Evolutionary conservation across 2,113 vertebrate genomes (phyloP).

Genomic region (Telmatochromis sp.): DNA sequence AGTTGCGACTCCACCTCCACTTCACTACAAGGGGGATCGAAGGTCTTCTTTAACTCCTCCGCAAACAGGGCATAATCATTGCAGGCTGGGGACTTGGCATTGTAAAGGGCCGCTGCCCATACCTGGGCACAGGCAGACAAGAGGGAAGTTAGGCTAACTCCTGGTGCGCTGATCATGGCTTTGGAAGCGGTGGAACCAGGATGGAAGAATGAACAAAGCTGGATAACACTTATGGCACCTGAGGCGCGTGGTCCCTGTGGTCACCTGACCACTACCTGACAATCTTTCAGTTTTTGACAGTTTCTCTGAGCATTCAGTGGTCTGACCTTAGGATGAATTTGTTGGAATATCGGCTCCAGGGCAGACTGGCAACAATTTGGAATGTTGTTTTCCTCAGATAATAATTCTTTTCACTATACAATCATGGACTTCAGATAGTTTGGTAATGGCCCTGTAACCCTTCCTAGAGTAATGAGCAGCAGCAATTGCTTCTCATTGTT

Average conservation of each 20-base stretch:
- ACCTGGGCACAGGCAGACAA: background rate
- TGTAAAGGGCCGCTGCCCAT: background rate
- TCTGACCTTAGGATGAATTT: background rate
- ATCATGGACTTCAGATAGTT: background rate
- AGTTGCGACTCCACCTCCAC: background rate
- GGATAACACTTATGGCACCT: background rate
- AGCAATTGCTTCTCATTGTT: background rate
- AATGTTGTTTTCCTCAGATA: background rate
- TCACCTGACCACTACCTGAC: background rate
- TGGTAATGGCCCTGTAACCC: background rate
- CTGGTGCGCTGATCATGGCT: background rate
- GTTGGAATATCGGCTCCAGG: fast-evolving
- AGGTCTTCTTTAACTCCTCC: background rate
- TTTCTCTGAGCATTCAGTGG: background rate
- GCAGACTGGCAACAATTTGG: background rate
- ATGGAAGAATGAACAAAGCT: background rate
- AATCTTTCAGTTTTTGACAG: background rate
- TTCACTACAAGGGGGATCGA: background rate
- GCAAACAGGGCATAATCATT: background rate
- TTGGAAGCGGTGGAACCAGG: background rate
- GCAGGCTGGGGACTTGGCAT: background rate
- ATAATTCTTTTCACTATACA: background rate
- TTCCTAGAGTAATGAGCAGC: background rate
- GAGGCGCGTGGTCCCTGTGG: fast-evolving
- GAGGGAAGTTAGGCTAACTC: background rate